Percentiles rank a stretch among this genome's conserved stretches.
phyloP scores from a whole-genome alignment of 92 coral and sea anemone species.

The Phymanthus crucifer region DNA sequence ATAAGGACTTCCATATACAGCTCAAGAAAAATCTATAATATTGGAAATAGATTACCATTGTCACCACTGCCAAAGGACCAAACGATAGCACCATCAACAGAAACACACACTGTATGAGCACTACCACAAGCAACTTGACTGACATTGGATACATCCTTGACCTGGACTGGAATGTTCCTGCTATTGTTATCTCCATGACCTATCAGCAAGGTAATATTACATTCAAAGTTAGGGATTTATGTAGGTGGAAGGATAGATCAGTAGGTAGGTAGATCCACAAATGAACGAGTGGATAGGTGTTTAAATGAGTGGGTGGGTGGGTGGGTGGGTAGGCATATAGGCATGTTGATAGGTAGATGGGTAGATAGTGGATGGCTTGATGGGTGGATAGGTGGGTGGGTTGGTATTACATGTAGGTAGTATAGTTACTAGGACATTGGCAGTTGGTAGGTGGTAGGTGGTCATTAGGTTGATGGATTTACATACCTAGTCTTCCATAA shows the following conservation, averaged over 20 bases:
- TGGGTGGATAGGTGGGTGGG: too few species aligned
- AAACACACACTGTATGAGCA: conserved; percentile 89
- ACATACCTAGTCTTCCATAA: conserved; percentile 81
- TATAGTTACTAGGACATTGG: too few species aligned
- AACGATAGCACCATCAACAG: conserved; percentile 75
- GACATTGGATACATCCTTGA: conserved; percentile 69
- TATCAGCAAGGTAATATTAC: background rate
- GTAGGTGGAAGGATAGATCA: background rate
- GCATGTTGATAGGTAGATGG: too few species aligned
- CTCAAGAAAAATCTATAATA: background rate
- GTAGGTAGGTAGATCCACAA: too few species aligned
- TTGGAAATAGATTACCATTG: conserved; percentile 50
- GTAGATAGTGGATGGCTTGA: background rate
- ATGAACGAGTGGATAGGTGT: background rate
- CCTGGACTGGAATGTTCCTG: conserved; percentile 74
- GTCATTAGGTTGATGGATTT: background rate
- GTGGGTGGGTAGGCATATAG: background rate
- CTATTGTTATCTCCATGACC: conserved; percentile 91
- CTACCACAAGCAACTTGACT: conserved; percentile 93
- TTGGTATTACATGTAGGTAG: too few species aligned
- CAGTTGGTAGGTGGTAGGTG: too few species aligned
- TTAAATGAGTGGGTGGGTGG: background rate
- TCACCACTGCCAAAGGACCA: conserved; percentile 96
- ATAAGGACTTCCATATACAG: background rate
- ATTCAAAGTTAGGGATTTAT: too few species aligned